Percentiles rank a stretch among this genome's conserved stretches.
These are phyloP conservation scores for Megalops cyprinoides DNA, from an alignment of 2,797 vertebrate species.

Conservation along the genomic window DNA sequence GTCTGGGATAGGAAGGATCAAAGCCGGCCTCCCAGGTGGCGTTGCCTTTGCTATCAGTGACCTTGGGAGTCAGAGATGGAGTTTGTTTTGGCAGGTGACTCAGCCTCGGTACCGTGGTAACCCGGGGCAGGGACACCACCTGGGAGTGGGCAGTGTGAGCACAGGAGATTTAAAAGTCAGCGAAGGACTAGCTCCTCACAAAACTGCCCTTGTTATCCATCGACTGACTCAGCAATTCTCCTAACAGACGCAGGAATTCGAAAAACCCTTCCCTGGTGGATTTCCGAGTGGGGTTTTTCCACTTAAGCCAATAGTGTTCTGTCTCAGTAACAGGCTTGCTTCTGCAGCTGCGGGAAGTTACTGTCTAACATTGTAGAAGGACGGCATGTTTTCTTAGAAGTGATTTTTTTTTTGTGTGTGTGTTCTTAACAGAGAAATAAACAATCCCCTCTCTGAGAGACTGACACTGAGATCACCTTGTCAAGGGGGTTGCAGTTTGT, in stretches of 20 bases:
- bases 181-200: neutral
- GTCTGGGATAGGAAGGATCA: neutral
- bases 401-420: too few relatives aligned
- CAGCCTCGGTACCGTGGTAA: conserved; percentile 36
- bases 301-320: neutral
- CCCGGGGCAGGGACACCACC: conserved; percentile 48
- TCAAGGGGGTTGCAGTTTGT: too few relatives aligned
- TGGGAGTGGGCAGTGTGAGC: neutral
- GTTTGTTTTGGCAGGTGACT: conserved; percentile 44
- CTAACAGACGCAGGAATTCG: neutral
- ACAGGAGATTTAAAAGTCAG: neutral
- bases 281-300: neutral
- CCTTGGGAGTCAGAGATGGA: conserved; percentile 46
- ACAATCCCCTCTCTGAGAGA: too few relatives aligned
- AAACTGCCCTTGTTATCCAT: neutral
- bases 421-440: too few relatives aligned
- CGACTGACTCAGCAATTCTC: neutral
- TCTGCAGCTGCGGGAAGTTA: too few relatives aligned
- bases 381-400: too few relatives aligned
- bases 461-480: too few relatives aligned
- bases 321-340: too few relatives aligned
- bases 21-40: conserved; percentile 18
- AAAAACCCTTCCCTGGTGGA: neutral
- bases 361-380: too few relatives aligned
- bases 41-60: conserved; percentile 35